Evolutionary conservation across 2,113 vertebrate species (phyloP), one percentile per base, ranked within the genome.

Genomic region (Lampris megalopsis): DNA sequence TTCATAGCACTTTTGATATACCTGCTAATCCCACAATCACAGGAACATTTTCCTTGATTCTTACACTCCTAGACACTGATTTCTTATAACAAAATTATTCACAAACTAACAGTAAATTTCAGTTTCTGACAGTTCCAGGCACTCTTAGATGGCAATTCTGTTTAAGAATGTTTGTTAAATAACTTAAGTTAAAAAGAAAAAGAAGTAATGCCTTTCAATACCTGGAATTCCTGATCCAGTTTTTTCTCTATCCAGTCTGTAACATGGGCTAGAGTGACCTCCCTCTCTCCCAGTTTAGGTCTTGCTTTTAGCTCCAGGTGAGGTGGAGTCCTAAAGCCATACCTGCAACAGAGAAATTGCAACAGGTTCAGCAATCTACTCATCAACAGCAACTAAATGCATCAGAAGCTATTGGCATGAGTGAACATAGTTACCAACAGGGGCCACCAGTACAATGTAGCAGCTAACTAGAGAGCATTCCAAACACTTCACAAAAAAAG

Each of bases 171-270:
- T 24, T 24, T 24, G 1, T 7, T 45, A 45, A 45, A 45, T 45
- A 7, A 1, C 43, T 45, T 5, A 45, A 45, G 7, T 45, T 7
- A 45, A 45, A 10, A 37, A 54, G 9, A 9, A 11, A 9, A 38
- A 72, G 52, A n/a, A 49, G 8, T 45, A 7, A 38, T 9, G 7
- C 38, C 3, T 2, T 13, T 77, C 13, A 35, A 40, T 86, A 91
- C 90, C 91, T 91, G 90, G 8, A 91, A 91, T 62, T 92, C 92
- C 82, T 98, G 97, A 59, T 98, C 94, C 80, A 99, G 93, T 89
- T 98, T 99, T 90, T 94, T 98, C 86, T 98, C 98, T 68, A 99
- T 99, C 98, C 98, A 99, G 79, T 99, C 98, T 1, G 98, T 99
- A 53, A 99, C 96, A n/a, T 98, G 98, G 79, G 96, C 97, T 70